Conservation (phyloP, 1,140 invertebrate species). For the Pseudoatta argentina region DNA sequence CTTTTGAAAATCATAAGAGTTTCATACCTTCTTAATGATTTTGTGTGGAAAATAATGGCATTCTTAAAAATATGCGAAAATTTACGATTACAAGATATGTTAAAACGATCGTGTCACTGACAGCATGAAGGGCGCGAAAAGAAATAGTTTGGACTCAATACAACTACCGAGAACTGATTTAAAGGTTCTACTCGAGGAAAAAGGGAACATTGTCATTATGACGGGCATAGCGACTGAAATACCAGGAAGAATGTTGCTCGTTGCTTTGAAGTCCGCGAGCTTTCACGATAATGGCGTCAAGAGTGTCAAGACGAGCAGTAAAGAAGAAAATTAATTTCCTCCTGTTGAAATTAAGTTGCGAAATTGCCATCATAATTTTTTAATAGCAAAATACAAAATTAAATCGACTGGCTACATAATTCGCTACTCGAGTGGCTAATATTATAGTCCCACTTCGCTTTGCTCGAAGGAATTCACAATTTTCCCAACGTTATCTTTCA, state of each 20-base stretch:
- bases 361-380: conserved; percentile 18
- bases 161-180: conserved; percentile 58
- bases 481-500: conserved; percentile 9
- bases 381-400: conserved; percentile 3
- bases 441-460: not conserved
- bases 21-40: not conserved
- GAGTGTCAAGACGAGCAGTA: conserved; percentile 17
- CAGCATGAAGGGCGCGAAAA: conserved; percentile 41
- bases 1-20: not conserved
- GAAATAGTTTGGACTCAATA: conserved; percentile 40
- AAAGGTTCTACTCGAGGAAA: conserved; percentile 60
- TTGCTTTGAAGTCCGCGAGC: conserved; percentile 51
- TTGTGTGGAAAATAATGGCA: not conserved
- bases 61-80: not conserved
- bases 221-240: conserved; percentile 60
- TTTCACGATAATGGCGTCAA: conserved; percentile 36
- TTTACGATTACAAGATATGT: not conserved
- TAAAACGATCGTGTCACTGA: conserved; percentile 18
- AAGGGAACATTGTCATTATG: conserved; percentile 49
- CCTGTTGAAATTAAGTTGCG: not conserved
- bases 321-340: conserved; percentile 13
- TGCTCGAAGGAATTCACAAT: conserved; percentile 1
- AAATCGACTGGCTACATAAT: not conserved
- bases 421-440: not conserved
- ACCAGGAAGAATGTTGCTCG: conserved; percentile 71